Conservation (phyloP, 2,113 vertebrate genomes). For the Triplophysa tibetana region DNA sequence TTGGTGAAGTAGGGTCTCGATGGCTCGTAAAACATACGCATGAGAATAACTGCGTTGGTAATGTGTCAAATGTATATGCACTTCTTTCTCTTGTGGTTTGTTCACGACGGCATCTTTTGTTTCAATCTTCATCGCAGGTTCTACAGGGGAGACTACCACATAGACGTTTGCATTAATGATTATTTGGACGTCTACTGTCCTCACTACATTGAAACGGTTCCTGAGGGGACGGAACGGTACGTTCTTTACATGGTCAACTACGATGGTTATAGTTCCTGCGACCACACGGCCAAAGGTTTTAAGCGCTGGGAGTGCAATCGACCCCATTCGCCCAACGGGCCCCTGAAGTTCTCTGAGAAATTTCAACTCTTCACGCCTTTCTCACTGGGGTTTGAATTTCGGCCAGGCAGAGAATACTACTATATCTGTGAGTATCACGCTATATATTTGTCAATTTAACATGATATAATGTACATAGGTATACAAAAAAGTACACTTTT, state of each 20-base stretch:
- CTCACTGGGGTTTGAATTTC: slow-evolving; percentile 97
- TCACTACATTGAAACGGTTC: slow-evolving; percentile 87
- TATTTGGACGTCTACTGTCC: slow-evolving; percentile 98
- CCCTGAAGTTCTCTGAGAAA: slow-evolving; percentile 97
- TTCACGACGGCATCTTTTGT: neutral
- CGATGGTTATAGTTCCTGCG: slow-evolving; percentile 96
- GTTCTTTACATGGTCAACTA: slow-evolving; percentile 99
- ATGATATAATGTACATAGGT: neutral
- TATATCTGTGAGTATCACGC: slow-evolving; percentile 95
- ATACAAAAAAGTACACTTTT: too few relatives aligned
- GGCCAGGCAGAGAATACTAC: slow-evolving; percentile 97
- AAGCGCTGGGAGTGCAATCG: slow-evolving; percentile 99
- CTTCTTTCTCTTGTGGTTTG: neutral
- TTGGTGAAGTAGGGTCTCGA: slow-evolving; percentile 13
- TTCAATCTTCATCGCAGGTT: slow-evolving; percentile 75
- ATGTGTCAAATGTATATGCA: slow-evolving; percentile 19
- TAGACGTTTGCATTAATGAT: slow-evolving; percentile 97
- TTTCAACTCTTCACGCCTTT: slow-evolving; percentile 99
- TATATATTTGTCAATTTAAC: neutral
- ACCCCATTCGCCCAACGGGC: slow-evolving; percentile 91
- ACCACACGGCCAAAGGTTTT: slow-evolving; percentile 96
- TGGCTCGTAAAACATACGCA: slow-evolving; percentile 30
- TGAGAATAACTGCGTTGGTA: slow-evolving; percentile 7
- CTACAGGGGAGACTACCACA: slow-evolving; percentile 91
- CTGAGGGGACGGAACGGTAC: slow-evolving; percentile 90